Evolutionary conservation across 1,140 invertebrate species (phyloP).

Genomic region (Palaemon carinicauda): DNA sequence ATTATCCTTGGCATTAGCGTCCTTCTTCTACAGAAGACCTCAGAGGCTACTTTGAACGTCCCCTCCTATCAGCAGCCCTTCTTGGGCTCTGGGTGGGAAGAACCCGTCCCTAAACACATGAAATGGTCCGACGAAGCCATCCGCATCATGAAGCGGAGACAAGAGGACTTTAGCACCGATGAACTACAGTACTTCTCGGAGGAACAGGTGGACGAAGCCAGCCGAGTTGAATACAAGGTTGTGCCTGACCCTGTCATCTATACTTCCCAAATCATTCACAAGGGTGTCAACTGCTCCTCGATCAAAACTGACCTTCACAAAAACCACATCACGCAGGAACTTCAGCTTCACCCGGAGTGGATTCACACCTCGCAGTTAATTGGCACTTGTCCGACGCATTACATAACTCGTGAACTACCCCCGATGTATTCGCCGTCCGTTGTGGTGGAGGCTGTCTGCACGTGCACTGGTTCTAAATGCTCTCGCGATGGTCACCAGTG

Average conservation of each 20-base stretch:
- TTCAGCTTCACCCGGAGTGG: conserved; percentile 22
- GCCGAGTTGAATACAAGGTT: background rate
- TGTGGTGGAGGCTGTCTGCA: conserved; percentile 14
- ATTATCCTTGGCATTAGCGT: background rate
- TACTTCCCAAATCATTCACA: conserved; percentile 48
- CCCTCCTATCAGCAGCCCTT: background rate
- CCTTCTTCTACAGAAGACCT: background rate
- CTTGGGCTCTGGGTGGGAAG: background rate
- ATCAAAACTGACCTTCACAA: conserved; percentile 29
- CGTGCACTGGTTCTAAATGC: conserved; percentile 9
- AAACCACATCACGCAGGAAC: background rate
- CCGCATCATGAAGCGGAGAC: background rate
- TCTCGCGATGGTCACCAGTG: conserved; percentile 37
- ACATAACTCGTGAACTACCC: conserved; percentile 7
- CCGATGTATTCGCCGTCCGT: conserved; percentile 9
- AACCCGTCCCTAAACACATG: background rate
- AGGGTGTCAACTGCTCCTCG: conserved; percentile 58
- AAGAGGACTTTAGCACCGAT: background rate
- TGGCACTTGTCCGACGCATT: conserved; percentile 44
- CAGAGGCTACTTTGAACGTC: background rate
- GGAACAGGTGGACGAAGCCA: background rate
- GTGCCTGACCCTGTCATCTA: conserved; percentile 16
- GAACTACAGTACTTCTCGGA: background rate
- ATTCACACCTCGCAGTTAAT: conserved; percentile 37
- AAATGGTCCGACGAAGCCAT: background rate